These are phyloP conservation scores for Callospermophilus lateralis DNA, from an alignment of 2,113 vertebrate genomes.

Conservation along the genomic window DNA sequence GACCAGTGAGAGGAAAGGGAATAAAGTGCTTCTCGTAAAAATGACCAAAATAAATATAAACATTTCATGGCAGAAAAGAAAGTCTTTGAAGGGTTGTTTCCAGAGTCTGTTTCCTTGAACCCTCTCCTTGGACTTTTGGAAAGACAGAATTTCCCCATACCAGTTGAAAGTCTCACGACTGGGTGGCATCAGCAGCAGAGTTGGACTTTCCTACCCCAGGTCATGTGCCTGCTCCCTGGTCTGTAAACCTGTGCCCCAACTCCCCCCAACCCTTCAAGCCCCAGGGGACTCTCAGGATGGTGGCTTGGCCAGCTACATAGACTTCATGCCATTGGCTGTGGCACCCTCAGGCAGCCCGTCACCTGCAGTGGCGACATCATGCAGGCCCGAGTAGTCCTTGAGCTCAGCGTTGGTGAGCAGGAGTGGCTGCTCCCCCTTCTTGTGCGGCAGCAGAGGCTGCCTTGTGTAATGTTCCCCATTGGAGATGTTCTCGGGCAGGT, in stretches of 20 bases:
- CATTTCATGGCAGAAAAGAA: conserved; percentile 87
- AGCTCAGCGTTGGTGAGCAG: conserved; percentile 95
- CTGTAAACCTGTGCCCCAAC: conserved; percentile 80
- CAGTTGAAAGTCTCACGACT: conserved; percentile 52
- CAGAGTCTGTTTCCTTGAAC: conserved; percentile 77
- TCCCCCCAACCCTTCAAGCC: conserved; percentile 52
- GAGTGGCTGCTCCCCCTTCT: conserved; percentile 96
- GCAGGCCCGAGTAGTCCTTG: conserved; percentile 96
- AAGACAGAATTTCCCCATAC: conserved; percentile 77
- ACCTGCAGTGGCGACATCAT: conserved; percentile 90
- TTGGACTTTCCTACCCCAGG: conserved; percentile 71
- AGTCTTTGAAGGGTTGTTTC: conserved; percentile 81
- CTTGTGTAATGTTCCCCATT: conserved; percentile 96
- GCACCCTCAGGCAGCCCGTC: conserved; percentile 89
- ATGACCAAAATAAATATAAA: conserved; percentile 91
- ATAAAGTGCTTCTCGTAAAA: conserved; percentile 91
- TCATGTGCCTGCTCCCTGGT: conserved; percentile 70
- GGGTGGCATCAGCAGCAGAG: conserved; percentile 80
- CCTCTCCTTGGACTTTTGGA: conserved; percentile 69
- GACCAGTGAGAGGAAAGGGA: conserved; percentile 84
- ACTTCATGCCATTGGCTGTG: conserved; percentile 94
- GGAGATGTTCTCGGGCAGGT: conserved; percentile 95
- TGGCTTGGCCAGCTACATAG: conserved; percentile 79
- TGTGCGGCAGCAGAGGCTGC: conserved; percentile 92
- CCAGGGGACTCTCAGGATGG: conserved; percentile 10